Conservation (phyloP, 1,140 invertebrate species). For the Scaptomyza hsui region DNA sequence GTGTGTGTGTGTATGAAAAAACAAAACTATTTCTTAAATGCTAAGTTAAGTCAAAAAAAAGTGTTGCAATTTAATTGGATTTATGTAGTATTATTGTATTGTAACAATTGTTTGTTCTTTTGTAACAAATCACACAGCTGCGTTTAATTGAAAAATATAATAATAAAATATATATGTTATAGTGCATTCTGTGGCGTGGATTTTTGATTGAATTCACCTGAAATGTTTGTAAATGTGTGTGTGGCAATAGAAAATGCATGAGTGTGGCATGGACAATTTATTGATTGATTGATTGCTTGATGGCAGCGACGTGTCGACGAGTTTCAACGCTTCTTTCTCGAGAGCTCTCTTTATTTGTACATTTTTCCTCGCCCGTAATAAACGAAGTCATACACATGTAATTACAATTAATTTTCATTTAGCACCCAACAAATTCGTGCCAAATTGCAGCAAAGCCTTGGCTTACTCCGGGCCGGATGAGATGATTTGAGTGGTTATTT, state of each 20-base stretch:
- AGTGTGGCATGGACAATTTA: constrained; percentile 36
- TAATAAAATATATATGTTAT: constrained; percentile 1
- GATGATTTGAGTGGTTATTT: background rate
- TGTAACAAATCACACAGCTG: constrained; percentile 33
- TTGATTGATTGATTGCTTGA: constrained; percentile 37
- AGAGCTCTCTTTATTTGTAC: background rate
- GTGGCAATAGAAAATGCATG: constrained; percentile 41
- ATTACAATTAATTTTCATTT: constrained; percentile 68
- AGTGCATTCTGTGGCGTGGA: constrained; percentile 21
- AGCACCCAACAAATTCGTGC: constrained; percentile 9
- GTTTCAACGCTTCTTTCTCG: background rate
- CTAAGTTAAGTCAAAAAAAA: constrained; percentile 14
- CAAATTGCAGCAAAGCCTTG: constrained; percentile 14
- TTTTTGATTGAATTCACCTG: constrained; percentile 53
- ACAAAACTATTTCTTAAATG: constrained; percentile 29
- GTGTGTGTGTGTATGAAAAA: constrained; percentile 7
- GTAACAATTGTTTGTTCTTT: constrained; percentile 17
- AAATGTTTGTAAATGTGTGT: constrained; percentile 39
- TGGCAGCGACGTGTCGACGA: constrained; percentile 3
- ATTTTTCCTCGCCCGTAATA: constrained; percentile 22
- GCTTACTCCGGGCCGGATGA: too few relatives aligned
- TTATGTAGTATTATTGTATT: constrained; percentile 33
- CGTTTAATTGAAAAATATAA: constrained; percentile 47
- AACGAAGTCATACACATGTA: constrained; percentile 40
- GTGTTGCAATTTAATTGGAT: constrained; percentile 49